phyloP scores from a whole-genome alignment of 92 coral and sea anemone species.

The Palythoa grandis region DNA sequence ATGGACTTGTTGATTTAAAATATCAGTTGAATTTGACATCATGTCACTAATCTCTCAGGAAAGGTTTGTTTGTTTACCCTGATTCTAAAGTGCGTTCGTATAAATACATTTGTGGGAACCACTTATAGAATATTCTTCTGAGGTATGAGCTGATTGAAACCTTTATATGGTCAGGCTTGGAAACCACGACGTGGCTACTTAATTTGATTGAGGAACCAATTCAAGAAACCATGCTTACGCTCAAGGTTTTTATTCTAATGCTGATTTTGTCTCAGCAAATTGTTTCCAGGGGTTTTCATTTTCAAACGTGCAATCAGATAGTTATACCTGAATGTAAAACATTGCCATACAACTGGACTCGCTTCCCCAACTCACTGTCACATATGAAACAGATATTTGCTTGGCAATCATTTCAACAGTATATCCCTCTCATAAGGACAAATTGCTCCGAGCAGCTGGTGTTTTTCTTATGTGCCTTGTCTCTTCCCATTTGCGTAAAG shows the following conservation, averaged over 20 bases:
- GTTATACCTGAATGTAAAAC: constrained; percentile 65
- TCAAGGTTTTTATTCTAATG: neutral
- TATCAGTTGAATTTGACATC: neutral
- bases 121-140: neutral
- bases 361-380: constrained; percentile 70
- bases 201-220: neutral
- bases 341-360: constrained; percentile 80
- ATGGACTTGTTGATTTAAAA: neutral
- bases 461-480: constrained; percentile 78
- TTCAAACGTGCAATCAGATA: constrained; percentile 64
- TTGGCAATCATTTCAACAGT: constrained; percentile 26
- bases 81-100: neutral
- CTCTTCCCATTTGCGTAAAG: constrained; percentile 77
- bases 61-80: neutral
- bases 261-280: neutral
- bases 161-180: neutral
- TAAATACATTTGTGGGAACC: neutral
- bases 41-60: neutral
- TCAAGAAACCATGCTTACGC: neutral
- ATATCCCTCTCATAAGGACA: constrained; percentile 56
- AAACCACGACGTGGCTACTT: neutral
- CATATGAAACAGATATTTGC: constrained; percentile 58
- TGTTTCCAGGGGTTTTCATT: neutral
- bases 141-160: neutral
- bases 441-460: constrained; percentile 78